Base-by-base conservation (phyloP, 2,888 invertebrate genomes). In the Ernsta delagoae region DNA sequence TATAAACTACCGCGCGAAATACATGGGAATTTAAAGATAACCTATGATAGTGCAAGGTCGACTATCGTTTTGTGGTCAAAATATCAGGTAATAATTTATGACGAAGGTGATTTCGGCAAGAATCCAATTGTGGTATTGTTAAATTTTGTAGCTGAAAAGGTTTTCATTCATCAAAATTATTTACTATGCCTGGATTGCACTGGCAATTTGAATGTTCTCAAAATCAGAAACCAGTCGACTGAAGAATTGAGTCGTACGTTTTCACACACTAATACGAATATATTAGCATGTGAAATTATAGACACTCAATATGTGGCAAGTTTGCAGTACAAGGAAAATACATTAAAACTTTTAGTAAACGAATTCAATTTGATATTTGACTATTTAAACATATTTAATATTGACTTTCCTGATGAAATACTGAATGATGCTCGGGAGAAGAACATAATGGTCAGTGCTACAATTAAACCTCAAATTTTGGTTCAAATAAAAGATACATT, bases 61-160 rank as follows among this genome's bases (percentile, higher is more conserved):
- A 78, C 77, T 67, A 67, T 83, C 31, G 70, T 85, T 62, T 72
- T 90, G 36, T 93, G 91, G 92, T 92, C 91, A 78, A 88, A 83
- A 74, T 88, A 84, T 77, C 90, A 92, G 83, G 83, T 93, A 77
- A 87, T 88, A 59, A 64, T 90, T 5, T 89, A 88, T 70, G 83
- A 87, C 70, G 77, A 83, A 45, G 65, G 78, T 0, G 78, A 84
- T 60, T 83, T 90, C 16, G 77, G 4, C 4, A 57, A 8, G 2
- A 4, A n/a, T 6, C 39, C 57, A 39, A 12, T 6, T 36, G 36
- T 74, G 64, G 76, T 88, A 34, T 71, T 76, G 8, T 86, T 89
- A 0, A 86, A 84, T 54, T 91, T 87, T 61, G 79, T 80, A 73
- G 79, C 90, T 65, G 70, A 77, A 5, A 70, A 79, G 41, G 56